Conservation (phyloP, 2,888 invertebrate genomes). For the Rotaria macrura region DNA sequence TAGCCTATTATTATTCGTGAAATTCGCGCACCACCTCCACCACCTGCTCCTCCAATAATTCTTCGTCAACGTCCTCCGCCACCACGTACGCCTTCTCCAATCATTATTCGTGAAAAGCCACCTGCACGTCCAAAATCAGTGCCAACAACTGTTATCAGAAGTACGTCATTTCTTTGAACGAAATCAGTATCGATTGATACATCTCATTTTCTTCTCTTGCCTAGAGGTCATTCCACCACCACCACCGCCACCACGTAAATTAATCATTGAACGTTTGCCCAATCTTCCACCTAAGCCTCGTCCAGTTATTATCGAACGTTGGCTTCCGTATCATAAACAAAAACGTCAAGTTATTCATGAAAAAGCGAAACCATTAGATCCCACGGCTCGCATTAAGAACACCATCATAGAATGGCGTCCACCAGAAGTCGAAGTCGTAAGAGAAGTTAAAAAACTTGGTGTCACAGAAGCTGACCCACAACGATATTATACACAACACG, state of each 20-base stretch:
- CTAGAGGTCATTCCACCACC: not conserved
- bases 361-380: slow-evolving; percentile 21
- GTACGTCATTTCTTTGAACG: not conserved
- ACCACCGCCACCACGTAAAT: slow-evolving; percentile 31
- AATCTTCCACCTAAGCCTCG: slow-evolving; percentile 31
- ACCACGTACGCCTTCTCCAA: slow-evolving; percentile 27
- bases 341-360: slow-evolving; percentile 30
- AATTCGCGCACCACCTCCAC: slow-evolving; percentile 20
- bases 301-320: slow-evolving; percentile 31
- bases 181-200: too few species aligned
- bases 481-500: slow-evolving; percentile 20
- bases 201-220: not conserved
- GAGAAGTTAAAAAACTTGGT: slow-evolving; percentile 27
- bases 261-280: slow-evolving; percentile 29
- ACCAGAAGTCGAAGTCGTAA: slow-evolving; percentile 28
- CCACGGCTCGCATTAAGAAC: not conserved
- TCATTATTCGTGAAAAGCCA: slow-evolving; percentile 29
- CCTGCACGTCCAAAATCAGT: slow-evolving; percentile 22
- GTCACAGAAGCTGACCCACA: slow-evolving; percentile 26
- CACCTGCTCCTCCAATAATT: slow-evolving; percentile 28
- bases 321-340: slow-evolving; percentile 29
- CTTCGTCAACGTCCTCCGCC: slow-evolving; percentile 30
- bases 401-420: slow-evolving; percentile 29
- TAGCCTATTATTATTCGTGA: slow-evolving; percentile 19
- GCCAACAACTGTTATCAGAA: slow-evolving; percentile 25